Base-by-base conservation (phyloP, 92 coral and sea anemone species). In the Epizoanthus ramosus region DNA sequence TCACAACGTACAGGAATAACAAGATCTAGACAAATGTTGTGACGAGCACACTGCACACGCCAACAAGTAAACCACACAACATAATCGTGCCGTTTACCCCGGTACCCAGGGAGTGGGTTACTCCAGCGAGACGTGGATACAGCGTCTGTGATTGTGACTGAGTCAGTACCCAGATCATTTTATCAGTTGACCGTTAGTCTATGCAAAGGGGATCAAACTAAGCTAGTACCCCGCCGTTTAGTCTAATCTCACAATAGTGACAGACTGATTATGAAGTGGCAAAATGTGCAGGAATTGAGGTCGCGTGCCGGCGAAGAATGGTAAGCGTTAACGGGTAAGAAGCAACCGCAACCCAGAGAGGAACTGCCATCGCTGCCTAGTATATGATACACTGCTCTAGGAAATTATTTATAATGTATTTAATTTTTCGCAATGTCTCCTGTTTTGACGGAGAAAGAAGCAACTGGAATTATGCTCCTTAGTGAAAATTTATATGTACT, bases 11-110 rank as follows among this genome's bases (percentile, higher is more conserved):
- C 10, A 22, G 35, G 61, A 61, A 76, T 37, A 18, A 19, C 28
- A 60, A 41, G n/a, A 31, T 57, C 43, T 57, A 13, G 80, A 74
- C 31, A 2, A 33, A 12, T 23, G 18, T 22, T 74, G 82, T 61
- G 82, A 61, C 25, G 71, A 77, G 18, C 21, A 24, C 31, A n/a
- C 39, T 65, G 71, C 82, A 61, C 71, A 23, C 82, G 59, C 58
- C 22, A 69, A 47, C 82, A 39, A 12, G 23, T 35, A 77, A 71
- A 33, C 76, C 41, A 7, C 43, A 39, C 72, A 56, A 13, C 63
- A 35, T 28, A 23, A 22, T 3, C 57, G 8, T 28, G 63, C 56
- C 37, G 59, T 28, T 47, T 47, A 47, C 54, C 54, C 54, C 6
- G 14, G 54, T 47, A 47, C 54, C 54, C 54, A 47, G 14, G 54